Percentiles rank a stretch among this genome's conserved stretches.
phyloP scores from a whole-genome alignment of 2,113 vertebrate genomes.

The Pomatorhinus ruficollis region DNA sequence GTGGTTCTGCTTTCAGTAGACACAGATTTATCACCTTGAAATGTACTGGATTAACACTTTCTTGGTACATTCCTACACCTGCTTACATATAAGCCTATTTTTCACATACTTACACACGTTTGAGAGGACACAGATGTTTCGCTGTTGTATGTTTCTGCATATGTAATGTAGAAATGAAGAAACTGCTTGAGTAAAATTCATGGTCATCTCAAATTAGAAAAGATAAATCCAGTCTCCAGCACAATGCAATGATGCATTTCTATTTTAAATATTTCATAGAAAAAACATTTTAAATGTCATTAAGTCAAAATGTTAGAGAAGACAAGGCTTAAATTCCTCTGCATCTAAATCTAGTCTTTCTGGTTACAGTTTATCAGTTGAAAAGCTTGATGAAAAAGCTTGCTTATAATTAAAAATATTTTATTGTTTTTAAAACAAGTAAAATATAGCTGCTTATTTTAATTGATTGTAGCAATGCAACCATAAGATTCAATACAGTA shows the following conservation, averaged over 20 bases:
- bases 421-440: not conserved
- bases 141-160: not conserved
- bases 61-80: not conserved
- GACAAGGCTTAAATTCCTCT: not conserved
- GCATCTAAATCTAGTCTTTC: not conserved
- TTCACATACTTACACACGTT: not conserved
- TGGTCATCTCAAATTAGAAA: not conserved
- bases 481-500: not conserved
- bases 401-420: conserved; percentile 22
- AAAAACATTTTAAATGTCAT: not conserved
- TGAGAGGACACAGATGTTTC: not conserved
- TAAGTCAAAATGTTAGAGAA: not conserved
- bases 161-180: not conserved
- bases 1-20: not conserved
- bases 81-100: not conserved
- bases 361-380: not conserved
- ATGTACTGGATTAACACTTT: not conserved
- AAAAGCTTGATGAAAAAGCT: not conserved
- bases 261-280: not conserved
- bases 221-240: not conserved
- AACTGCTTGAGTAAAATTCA: not conserved
- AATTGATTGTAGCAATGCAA: not conserved
- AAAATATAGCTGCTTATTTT: conserved; percentile 20
- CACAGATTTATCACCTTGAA: not conserved
- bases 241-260: not conserved